These are phyloP conservation scores for Epizoanthus scotinus DNA, from an alignment of 92 coral and sea anemone genomes.

Conservation along the genomic window DNA sequence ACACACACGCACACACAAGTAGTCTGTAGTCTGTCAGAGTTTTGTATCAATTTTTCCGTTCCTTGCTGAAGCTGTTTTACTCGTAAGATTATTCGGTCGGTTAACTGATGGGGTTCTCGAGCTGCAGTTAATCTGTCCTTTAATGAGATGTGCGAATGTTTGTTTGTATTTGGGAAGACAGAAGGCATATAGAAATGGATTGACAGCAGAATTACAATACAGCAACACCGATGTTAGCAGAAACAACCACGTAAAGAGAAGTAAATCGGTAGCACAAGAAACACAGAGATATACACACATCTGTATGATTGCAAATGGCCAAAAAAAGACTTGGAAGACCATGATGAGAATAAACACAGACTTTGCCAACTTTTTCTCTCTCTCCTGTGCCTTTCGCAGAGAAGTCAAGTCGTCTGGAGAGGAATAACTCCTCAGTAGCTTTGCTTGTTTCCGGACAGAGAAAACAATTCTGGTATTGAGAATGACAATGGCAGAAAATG, in stretches of 20 bases:
- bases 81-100: no score
- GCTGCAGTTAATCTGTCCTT: no score
- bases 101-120: no score
- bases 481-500: background rate
- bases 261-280: background rate
- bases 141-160: conserved; percentile 1
- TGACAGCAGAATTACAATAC: background rate
- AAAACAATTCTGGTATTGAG: conserved; percentile 9
- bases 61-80: no score
- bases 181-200: conserved; percentile 11
- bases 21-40: conserved; percentile 49
- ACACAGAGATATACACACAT: background rate
- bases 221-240: background rate
- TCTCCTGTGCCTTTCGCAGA: background rate
- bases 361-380: conserved; percentile 5
- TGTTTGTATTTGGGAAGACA: conserved; percentile 21
- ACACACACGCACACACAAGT: no score
- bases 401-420: background rate
- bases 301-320: conserved; percentile 7
- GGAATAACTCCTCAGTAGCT: background rate
- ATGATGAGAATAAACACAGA: background rate
- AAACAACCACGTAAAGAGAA: conserved; percentile 1
- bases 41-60: no score
- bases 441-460: conserved; percentile 10
- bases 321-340: background rate